These are phyloP conservation scores for Neosilurus mollespiculum DNA, from an alignment of 2,797 vertebrate genomes.

Conservation along the genomic window DNA sequence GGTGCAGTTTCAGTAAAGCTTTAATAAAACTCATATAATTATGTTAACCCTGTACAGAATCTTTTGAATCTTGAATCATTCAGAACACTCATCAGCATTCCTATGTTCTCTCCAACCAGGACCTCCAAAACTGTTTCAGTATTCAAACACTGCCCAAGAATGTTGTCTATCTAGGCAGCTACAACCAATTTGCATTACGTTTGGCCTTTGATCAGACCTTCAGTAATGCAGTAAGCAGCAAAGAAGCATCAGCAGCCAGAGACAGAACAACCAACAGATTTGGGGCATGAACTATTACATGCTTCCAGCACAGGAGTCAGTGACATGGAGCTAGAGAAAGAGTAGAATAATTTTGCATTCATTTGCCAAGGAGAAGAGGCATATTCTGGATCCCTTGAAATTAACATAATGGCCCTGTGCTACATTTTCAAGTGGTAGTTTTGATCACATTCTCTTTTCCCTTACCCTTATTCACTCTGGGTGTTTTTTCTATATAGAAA, in stretches of 20 bases:
- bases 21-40: background rate
- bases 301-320: constrained; percentile 42
- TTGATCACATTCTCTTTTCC: constrained; percentile 19
- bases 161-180: background rate
- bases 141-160: background rate
- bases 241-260: background rate
- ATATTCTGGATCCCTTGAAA: constrained; percentile 36
- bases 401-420: constrained; percentile 45
- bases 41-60: background rate
- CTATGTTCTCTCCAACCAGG: background rate
- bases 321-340: constrained; percentile 38
- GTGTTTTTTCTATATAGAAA: background rate
- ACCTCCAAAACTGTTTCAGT: background rate
- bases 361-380: constrained; percentile 46
- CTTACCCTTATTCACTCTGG: background rate
- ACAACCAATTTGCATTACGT: constrained; percentile 17
- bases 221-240: constrained; percentile 17
- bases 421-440: constrained; percentile 48
- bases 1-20: background rate
- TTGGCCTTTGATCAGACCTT: background rate
- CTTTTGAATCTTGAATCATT: too few species aligned
- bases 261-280: constrained; percentile 23
- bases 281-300: constrained; percentile 36
- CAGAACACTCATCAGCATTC: background rate
- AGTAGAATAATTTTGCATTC: constrained; percentile 50